phyloP scores from a whole-genome alignment of 2,888 invertebrate species.

The Ctena decussata region DNA sequence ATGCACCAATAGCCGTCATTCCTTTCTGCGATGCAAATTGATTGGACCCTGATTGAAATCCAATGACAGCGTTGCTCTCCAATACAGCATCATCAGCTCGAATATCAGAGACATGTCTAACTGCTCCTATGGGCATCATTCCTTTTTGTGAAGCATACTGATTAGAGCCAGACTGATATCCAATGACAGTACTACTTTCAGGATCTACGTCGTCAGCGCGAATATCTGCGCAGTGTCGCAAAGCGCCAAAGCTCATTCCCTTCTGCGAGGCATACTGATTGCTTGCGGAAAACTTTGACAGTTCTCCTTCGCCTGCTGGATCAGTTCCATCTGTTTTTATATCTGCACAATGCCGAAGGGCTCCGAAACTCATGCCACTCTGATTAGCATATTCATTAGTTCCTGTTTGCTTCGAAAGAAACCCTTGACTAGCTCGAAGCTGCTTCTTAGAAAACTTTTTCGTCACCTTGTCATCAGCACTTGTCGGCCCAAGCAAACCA shows the following conservation, averaged over 20 bases:
- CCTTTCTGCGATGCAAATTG: slow-evolving; percentile 85
- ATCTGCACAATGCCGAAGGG: slow-evolving; percentile 74
- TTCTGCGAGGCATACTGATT: slow-evolving; percentile 85
- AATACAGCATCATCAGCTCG: slow-evolving; percentile 53
- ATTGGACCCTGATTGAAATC: slow-evolving; percentile 85
- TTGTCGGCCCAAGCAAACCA: slow-evolving; percentile 78
- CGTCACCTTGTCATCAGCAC: slow-evolving; percentile 52
- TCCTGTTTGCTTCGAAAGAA: slow-evolving; percentile 78
- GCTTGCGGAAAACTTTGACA: slow-evolving; percentile 79
- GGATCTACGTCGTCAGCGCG: slow-evolving; percentile 80
- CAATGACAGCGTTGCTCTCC: slow-evolving; percentile 67
- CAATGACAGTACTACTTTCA: slow-evolving; percentile 80
- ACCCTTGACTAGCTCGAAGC: slow-evolving; percentile 79
- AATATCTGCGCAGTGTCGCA: slow-evolving; percentile 85
- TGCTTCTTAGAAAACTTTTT: slow-evolving; percentile 83
- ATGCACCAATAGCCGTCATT: slow-evolving; percentile 83
- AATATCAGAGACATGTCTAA: slow-evolving; percentile 59
- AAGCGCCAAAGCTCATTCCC: slow-evolving; percentile 82
- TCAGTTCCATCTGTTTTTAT: slow-evolving; percentile 64
- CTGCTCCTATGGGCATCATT: slow-evolving; percentile 59
- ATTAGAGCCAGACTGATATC: slow-evolving; percentile 85
- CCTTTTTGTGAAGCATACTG: slow-evolving; percentile 85
- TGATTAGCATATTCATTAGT: slow-evolving; percentile 81
- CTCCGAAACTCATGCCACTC: slow-evolving; percentile 78
- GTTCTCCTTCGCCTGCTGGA: slow-evolving; percentile 62